Conservation (phyloP, 2,113 vertebrate genomes). For the Apus apus region DNA sequence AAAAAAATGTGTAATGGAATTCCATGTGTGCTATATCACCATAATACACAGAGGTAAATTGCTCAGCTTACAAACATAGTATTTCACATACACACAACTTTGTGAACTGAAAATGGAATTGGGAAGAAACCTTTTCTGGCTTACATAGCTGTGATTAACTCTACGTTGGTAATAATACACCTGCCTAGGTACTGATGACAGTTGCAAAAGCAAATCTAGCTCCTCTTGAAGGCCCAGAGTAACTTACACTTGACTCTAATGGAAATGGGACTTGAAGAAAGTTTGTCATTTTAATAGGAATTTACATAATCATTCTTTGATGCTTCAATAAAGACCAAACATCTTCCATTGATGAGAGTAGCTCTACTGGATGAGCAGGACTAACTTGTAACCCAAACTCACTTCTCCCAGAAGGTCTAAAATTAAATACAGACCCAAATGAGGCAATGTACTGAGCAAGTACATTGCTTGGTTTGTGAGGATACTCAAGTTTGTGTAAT, state of each 20-base stretch:
- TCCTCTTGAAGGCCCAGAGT: neutral
- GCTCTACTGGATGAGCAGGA: neutral
- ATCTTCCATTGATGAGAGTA: neutral
- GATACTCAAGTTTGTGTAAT: neutral
- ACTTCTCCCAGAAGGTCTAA: neutral
- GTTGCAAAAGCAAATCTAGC: neutral
- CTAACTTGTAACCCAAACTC: constrained; percentile 4
- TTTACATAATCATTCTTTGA: constrained; percentile 2
- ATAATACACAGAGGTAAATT: neutral
- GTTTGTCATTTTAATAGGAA: constrained; percentile 3
- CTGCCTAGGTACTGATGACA: neutral
- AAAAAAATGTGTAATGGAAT: neutral
- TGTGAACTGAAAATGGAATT: neutral
- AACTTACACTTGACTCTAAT: neutral
- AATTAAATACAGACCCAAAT: neutral
- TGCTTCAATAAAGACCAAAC: constrained; percentile 5
- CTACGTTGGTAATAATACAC: neutral
- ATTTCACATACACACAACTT: neutral
- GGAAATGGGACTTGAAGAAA: neutral
- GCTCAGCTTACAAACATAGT: neutral
- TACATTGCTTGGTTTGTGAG: neutral
- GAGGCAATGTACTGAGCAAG: neutral
- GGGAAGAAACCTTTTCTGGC: neutral
- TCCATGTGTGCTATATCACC: neutral
- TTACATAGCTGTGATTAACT: neutral